Percentiles rank a stretch among this genome's conserved stretches.
Evolutionary conservation across 2,797 vertebrate species (phyloP).

Genomic region (Sebastes vulpes): DNA sequence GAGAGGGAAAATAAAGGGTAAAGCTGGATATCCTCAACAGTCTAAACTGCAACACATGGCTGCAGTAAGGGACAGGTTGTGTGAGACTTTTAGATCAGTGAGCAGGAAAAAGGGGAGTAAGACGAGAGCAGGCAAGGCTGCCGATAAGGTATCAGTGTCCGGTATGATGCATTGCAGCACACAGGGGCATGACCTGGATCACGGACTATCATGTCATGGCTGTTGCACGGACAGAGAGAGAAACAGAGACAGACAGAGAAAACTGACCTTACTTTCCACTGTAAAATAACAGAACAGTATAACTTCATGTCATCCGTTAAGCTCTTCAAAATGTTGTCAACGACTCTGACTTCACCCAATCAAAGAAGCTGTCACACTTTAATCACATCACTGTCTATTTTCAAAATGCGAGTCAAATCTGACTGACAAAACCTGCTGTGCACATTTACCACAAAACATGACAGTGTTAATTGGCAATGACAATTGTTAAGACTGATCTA

Average conservation of each 20-base stretch:
- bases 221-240: neutral
- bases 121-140: conserved; percentile 16
- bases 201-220: conserved; percentile 22
- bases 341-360: conserved; percentile 1
- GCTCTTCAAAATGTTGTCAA: neutral
- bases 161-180: conserved; percentile 37
- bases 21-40: neutral
- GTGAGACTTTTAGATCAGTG: conserved; percentile 85
- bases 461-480: neutral
- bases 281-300: neutral
- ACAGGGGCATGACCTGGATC: conserved; percentile 44
- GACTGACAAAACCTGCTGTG: neutral
- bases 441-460: neutral
- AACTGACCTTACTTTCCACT: neutral
- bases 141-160: conserved; percentile 53
- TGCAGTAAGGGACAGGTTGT: conserved; percentile 86
- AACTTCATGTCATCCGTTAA: neutral
- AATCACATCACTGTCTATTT: conserved; percentile 4
- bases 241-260: neutral
- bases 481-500: neutral
- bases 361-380: conserved; percentile 9
- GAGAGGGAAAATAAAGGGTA: neutral
- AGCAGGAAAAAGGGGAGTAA: conserved; percentile 37
- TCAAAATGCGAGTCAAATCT: neutral
- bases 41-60: conserved; percentile 84